Evolutionary conservation across 2,888 invertebrate species (phyloP).

Genomic region (Nomada fabriciana): DNA sequence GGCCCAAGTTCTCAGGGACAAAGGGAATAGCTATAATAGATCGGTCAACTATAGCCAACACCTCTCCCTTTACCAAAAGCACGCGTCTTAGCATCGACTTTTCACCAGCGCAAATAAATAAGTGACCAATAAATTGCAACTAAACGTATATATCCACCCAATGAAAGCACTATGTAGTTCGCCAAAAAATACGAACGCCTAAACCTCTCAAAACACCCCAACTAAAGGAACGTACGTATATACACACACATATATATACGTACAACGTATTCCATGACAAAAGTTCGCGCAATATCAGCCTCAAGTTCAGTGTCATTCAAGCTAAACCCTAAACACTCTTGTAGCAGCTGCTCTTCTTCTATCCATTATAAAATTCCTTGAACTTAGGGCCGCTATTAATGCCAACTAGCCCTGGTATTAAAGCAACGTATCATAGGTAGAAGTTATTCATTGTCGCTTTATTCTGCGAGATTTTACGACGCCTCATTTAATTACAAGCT

Average conservation of each 20-base stretch:
- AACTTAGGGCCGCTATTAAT: slow-evolving; percentile 6
- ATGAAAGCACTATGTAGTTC: slow-evolving; percentile 3
- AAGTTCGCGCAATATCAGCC: not conserved
- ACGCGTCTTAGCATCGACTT: slow-evolving; percentile 27
- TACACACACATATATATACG: no score
- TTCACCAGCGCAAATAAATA: slow-evolving; percentile 9
- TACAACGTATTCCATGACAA: not conserved
- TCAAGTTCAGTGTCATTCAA: slow-evolving; percentile 2
- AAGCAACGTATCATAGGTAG: not conserved
- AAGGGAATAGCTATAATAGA: slow-evolving; percentile 71
- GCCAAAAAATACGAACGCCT: not conserved
- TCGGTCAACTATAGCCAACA: slow-evolving; percentile 42
- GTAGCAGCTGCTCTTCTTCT: not conserved
- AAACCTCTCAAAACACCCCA: no score
- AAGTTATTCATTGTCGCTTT: not conserved
- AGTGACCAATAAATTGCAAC: slow-evolving; percentile 18
- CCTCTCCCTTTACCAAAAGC: not conserved
- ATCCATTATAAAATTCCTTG: not conserved
- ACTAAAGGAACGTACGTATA: not conserved
- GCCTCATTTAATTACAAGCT: slow-evolving; percentile 21
- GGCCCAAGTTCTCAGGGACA: slow-evolving; percentile 68
- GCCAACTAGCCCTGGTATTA: not conserved
- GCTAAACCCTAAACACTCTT: not conserved
- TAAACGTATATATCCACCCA: not conserved
- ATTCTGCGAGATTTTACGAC: slow-evolving; percentile 18